Conservation (phyloP, 2,888 invertebrate species). For the Strigamia crassipes region DNA sequence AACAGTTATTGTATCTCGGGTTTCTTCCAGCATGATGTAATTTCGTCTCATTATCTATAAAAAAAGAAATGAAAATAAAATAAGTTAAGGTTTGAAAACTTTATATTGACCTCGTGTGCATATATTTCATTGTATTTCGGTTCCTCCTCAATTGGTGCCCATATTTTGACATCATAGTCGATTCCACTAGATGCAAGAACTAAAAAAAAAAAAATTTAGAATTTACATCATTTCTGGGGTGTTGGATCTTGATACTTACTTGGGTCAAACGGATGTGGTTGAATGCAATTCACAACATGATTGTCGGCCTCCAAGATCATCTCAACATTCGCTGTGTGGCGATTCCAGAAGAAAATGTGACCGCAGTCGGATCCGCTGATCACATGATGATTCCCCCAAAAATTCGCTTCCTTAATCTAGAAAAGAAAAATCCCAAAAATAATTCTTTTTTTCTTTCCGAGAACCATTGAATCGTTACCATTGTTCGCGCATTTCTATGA, state of each 20-base stretch:
- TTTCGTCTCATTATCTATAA: conserved; percentile 75
- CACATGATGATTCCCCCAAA: conserved; percentile 79
- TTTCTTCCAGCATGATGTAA: conserved; percentile 82
- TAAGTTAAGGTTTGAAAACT: not conserved
- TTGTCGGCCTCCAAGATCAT: conserved; percentile 79
- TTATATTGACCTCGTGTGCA: conserved; percentile 67
- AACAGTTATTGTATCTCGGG: conserved; percentile 82
- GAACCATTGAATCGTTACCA: conserved; percentile 55
- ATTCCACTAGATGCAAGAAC: conserved; percentile 81
- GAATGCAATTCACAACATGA: conserved; percentile 80
- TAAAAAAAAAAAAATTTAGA: conserved; percentile 51
- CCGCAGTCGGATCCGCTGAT: conserved; percentile 90
- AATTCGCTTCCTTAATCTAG: conserved; percentile 80
- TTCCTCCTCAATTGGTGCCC: conserved; percentile 72
- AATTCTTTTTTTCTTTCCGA: not conserved
- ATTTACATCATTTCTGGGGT: too few species aligned
- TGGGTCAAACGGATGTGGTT: conserved; percentile 78
- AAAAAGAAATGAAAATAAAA: conserved; percentile 51
- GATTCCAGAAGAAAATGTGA: conserved; percentile 82
- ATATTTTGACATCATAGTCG: conserved; percentile 82
- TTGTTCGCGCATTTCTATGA: conserved; percentile 73
- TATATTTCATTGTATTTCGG: conserved; percentile 67
- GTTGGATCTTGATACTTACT: conserved; percentile 49
- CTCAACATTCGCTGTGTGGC: conserved; percentile 70
- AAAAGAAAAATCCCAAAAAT: not conserved